Conservation (phyloP, 1,140 invertebrate species). For the Spodoptera frugiperda region DNA sequence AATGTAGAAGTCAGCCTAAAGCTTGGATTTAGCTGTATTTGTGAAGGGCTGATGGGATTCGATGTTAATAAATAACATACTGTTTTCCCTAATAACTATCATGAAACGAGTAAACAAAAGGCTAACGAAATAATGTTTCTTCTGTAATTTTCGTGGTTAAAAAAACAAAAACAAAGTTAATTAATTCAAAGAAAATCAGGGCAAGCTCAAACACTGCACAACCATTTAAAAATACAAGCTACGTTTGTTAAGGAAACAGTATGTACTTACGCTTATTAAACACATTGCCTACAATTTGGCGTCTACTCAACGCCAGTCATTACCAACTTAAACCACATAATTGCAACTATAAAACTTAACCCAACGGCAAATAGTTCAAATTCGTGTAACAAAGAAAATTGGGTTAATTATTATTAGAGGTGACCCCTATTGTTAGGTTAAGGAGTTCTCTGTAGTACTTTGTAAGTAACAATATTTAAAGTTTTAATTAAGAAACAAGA, state of each 20-base stretch:
- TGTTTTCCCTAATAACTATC: too few species aligned
- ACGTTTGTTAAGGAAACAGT: background rate
- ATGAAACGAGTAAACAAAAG: too few species aligned
- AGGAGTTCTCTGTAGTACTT: constrained; percentile 17
- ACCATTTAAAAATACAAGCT: constrained; percentile 2
- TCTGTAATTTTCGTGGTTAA: too few species aligned
- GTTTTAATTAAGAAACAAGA: constrained; percentile 36
- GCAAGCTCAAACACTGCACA: background rate
- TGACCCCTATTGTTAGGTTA: constrained; percentile 43
- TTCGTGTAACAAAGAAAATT: constrained; percentile 27
- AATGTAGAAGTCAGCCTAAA: too few species aligned
- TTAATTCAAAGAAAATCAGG: constrained; percentile 10
- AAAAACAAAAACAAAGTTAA: too few species aligned
- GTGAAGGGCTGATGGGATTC: too few species aligned
- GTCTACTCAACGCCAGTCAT: constrained; percentile 32
- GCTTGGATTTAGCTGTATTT: too few species aligned
- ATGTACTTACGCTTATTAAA: constrained; percentile 7
- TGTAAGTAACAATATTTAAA: constrained; percentile 26
- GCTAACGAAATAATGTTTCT: too few species aligned
- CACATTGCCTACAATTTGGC: constrained; percentile 32
- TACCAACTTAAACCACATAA: constrained; percentile 29
- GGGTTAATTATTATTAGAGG: constrained; percentile 44
- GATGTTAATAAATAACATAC: too few species aligned
- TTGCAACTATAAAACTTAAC: constrained; percentile 39
- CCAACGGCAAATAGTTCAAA: constrained; percentile 41